Base-by-base conservation (phyloP, 2,888 invertebrate genomes). In the Cheilosia impressa region DNA sequence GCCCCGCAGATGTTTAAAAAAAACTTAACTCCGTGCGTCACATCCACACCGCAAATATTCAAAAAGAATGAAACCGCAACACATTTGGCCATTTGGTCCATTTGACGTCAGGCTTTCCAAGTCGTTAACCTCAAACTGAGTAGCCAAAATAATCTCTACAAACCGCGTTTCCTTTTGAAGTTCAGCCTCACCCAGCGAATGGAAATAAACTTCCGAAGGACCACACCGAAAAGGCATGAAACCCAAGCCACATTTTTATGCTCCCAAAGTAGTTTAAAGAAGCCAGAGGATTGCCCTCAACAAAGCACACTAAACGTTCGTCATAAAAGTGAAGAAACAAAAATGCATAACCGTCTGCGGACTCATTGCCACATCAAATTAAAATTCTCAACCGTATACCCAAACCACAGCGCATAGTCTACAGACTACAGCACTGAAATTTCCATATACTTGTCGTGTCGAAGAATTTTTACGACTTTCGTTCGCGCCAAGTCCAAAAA, bases 401-500 rank as follows among this genome's bases (percentile, higher is more conserved):
- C 17, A 38, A 41, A 52, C 38, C 53, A 31, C 52, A 62, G 19
- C 22, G 41, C 41, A 5, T 19, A 17, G 43, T 31, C 52, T 45
- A 52, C 31, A 17, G 43, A 24, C 52, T 45, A 52, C 31, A 2
- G 41, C 66, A 3, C 24, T 24, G 66, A 34, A 17, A 19, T 55
- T 34, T 58, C 22, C 47, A 38, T 22, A 22, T n/a, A 34, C 34
- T 77, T 60, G 52, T 60, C 63, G 83, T 58, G 41, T 38, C 73
- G 79, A 69, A 57, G 79, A 69, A 84, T 79, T 84, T 79, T 79
- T 63, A 84, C 84, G 84, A 80, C 69, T 69, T 69, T 69, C 52
- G 63, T 81, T 24, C 69, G 41, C 75, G 65, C 24, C 57, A 82
- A 66, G 47, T 77, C 82, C 82, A 66, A 71, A 84, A 80, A 84